These are phyloP conservation scores for Oncorhynchus keta DNA, from an alignment of 2,113 vertebrate species.

Conservation along the genomic window DNA sequence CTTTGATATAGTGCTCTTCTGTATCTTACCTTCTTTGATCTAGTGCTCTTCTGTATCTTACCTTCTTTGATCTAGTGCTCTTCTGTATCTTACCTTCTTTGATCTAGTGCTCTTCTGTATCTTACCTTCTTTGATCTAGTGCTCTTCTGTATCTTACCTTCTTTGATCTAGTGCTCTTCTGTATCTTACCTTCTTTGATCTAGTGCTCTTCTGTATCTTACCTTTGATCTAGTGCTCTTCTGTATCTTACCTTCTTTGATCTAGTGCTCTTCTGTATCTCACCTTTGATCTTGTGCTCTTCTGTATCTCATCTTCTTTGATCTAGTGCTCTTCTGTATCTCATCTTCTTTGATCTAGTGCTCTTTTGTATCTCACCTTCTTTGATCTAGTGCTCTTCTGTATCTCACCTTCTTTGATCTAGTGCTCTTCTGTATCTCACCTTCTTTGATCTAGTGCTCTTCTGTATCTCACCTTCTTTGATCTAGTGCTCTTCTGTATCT, in stretches of 20 bases:
- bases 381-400: neutral
- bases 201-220: too few species aligned
- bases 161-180: neutral
- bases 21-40: too few species aligned
- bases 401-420: too few species aligned
- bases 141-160: neutral
- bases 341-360: neutral
- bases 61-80: neutral
- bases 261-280: too few species aligned
- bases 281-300: neutral
- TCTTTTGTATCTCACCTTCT: neutral
- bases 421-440: neutral
- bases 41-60: neutral
- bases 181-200: too few species aligned
- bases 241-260: too few species aligned
- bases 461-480: slow-evolving; percentile 4
- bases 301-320: slow-evolving; percentile 4
- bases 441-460: too few species aligned
- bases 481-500: neutral
- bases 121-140: neutral
- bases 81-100: too few species aligned
- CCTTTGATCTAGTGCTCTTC: too few species aligned
- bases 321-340: neutral
- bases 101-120: neutral
- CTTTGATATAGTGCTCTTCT: neutral